phyloP scores from a whole-genome alignment of 2,113 vertebrate species.

The Dryoscopus gambensis region DNA sequence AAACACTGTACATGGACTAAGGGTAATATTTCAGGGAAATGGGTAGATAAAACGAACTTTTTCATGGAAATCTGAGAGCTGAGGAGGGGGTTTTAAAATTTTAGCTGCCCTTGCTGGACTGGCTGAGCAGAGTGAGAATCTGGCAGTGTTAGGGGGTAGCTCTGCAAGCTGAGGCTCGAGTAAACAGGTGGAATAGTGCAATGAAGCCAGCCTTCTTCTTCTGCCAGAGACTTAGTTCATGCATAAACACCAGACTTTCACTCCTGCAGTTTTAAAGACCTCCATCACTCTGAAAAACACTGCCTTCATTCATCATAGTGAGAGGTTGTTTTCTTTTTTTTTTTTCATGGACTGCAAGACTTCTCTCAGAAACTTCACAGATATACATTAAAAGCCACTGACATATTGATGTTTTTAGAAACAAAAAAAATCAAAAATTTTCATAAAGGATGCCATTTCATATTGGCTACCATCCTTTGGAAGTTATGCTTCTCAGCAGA shows the following conservation, averaged over 20 bases:
- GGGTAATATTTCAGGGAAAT: not conserved
- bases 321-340: not conserved
- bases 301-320: not conserved
- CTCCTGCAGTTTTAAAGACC: conserved; percentile 19
- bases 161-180: not conserved
- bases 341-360: not conserved
- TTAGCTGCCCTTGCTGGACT: not conserved
- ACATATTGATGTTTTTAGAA: not conserved
- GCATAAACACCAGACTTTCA: conserved; percentile 51
- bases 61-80: not conserved
- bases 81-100: not conserved
- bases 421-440: not conserved
- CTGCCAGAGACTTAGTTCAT: conserved; percentile 17
- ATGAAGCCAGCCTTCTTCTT: conserved; percentile 29
- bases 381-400: not conserved
- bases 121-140: not conserved
- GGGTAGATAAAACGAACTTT: not conserved
- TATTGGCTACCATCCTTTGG: not conserved
- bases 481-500: not conserved
- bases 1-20: not conserved
- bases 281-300: not conserved
- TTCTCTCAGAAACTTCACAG: not conserved
- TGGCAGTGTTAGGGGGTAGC: conserved; percentile 9
- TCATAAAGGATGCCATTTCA: not conserved
- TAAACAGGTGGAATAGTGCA: conserved; percentile 62